Evolutionary conservation across 1,140 invertebrate genomes (phyloP), one percentile per base, ranked within the genome.

Genomic region (Drosophila nasuta): DNA sequence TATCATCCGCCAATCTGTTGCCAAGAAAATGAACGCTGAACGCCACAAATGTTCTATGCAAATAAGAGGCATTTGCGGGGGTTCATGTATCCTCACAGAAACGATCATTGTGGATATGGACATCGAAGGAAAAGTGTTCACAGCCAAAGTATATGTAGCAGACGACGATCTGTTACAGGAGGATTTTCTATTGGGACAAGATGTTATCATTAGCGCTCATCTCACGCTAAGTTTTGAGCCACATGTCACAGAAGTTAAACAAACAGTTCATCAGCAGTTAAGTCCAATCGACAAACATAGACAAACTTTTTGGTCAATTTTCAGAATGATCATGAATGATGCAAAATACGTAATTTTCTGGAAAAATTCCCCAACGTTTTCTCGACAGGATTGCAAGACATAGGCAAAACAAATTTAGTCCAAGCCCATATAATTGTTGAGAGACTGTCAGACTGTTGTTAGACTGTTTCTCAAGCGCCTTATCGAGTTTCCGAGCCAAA

Each of bases 211-310:
- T 49, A 20, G 15, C 17, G 17, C 17, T 20, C 17, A 7, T 5
- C 46, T 20, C 46, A 49, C 2, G 15, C 2, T 49, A 7, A 49
- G 13, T 5, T 49, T 13, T 25, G 17, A 49, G 15, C 15, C 46
- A 49, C 15, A 20, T 4, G 46, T 13, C 6, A 49, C 46, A 5
- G 15, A 17, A 13, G 15, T 49, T 49, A 49, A 49, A 25, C 3
- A 6, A 13, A 1, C 46, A 79, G 30, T 46, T 86, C 88, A 5
- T 51, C 74, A 3, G 17, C 17, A 17, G 17, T 17, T 17, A 17
- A 17, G 1, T 20, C 2, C 20, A 20, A 20, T 20, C 20, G 20
- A 0, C 20, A 20, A 20, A 3, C n/a, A 10, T 41, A 11, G 38
- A 41, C 3, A 41, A 8, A 41, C 7, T n/a, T 41, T 41, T 4